Percentiles rank a stretch among this genome's conserved stretches.
Conservation (phyloP, 2,797 vertebrate genomes). For the Xenopus petersii region DNA sequence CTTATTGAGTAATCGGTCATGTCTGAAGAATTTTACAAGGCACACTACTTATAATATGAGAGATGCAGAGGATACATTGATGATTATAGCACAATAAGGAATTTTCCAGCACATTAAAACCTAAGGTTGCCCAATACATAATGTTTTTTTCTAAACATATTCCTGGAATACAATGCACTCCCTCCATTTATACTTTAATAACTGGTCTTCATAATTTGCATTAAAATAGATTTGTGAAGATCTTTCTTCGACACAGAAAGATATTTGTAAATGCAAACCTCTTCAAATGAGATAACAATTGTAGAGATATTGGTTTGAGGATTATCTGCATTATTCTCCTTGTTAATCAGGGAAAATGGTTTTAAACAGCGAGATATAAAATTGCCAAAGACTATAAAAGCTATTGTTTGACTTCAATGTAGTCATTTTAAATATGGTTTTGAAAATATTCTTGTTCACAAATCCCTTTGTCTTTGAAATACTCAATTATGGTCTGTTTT, state of each 20-base stretch:
- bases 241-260: conserved; percentile 40
- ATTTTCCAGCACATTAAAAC: no score
- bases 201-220: conserved; percentile 51
- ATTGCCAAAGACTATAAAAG: conserved; percentile 16
- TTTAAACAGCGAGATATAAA: conserved; percentile 40
- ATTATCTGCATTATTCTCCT: conserved; percentile 48
- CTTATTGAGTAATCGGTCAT: no score
- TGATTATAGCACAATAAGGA: no score
- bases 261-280: conserved; percentile 54
- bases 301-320: conserved; percentile 46
- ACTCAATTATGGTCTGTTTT: conserved; percentile 14
- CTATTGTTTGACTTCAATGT: conserved; percentile 10
- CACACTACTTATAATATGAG: no score
- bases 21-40: no score
- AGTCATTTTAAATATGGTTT: conserved; percentile 16
- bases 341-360: conserved; percentile 41
- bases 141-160: not conserved
- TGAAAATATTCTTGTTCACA: conserved; percentile 1
- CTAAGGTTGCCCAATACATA: not conserved
- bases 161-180: not conserved
- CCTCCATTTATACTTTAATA: conserved; percentile 15
- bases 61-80: no score
- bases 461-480: conserved; percentile 16
- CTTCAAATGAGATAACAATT: conserved; percentile 55
- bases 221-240: conserved; percentile 46